These are phyloP conservation scores for Sander vitreus DNA, from an alignment of 2,113 vertebrate species.

Conservation along the genomic window DNA sequence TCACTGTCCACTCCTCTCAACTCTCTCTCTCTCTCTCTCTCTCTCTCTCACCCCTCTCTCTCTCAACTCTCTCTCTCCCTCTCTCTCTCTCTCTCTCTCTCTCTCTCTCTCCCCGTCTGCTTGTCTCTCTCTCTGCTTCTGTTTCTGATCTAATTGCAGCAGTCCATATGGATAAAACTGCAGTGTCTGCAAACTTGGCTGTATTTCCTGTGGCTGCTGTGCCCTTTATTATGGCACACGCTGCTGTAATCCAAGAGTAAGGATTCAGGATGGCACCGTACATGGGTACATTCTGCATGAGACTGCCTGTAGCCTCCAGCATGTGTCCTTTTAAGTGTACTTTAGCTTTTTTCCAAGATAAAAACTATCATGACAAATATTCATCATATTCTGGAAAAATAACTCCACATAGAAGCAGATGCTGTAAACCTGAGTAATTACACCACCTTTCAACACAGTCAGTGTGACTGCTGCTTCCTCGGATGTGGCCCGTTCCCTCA, in stretches of 20 bases:
- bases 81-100: neutral
- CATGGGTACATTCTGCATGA: neutral
- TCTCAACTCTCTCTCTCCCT: neutral
- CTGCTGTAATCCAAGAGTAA: conserved; percentile 38
- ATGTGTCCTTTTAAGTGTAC: neutral
- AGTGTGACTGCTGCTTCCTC: conserved; percentile 3
- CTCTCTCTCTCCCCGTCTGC: conserved; percentile 22
- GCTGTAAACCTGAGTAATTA: conserved; percentile 24
- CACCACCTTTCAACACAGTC: neutral
- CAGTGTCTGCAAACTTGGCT: conserved; percentile 74
- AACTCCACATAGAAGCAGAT: neutral
- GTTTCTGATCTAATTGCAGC: conserved; percentile 77
- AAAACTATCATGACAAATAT: neutral
- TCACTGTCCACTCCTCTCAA: conserved; percentile 17
- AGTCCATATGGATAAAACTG: conserved; percentile 74
- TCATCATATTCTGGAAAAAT: neutral
- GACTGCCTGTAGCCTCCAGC: neutral
- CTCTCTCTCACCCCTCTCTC: neutral
- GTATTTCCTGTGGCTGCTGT: conserved; percentile 59
- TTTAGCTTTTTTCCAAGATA: neutral
- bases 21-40: conserved; percentile 8
- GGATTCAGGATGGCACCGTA: conserved; percentile 28
- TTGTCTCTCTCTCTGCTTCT: conserved; percentile 32
- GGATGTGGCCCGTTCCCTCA: conserved; percentile 28
- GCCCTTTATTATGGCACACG: conserved; percentile 58